Evolutionary conservation across 1,140 invertebrate species (phyloP), one percentile per base, ranked within the genome.

Genomic region (Ditylenchus dipsaci): DNA sequence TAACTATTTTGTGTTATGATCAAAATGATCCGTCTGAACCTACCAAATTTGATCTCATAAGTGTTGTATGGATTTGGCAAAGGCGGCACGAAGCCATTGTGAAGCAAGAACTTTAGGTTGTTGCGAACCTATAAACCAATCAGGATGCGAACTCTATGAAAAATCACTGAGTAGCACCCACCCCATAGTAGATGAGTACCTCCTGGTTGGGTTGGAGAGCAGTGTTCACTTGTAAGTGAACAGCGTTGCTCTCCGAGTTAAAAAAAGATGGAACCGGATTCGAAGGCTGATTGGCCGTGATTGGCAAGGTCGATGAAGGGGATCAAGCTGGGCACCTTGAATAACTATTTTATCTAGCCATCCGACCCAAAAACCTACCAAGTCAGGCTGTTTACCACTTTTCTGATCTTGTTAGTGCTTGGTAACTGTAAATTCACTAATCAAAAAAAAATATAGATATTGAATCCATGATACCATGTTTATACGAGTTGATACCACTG

Each of bases 41-140:
- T 23, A 77, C 74, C 76, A 8, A 76, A 21, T 64, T 79, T 79
- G n/a, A 76, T 30, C 30, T 76, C 73, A 33, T 66, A 76, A 30
- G 49, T 21, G 49, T 79, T 61, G n/a, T 64, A 56, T 9, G 73
- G 68, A 58, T 76, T 76, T 15, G 58, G n/a, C 17, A 42, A 38
- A 8, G 23, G 17, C 1, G 75, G 75, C 19, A 76, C 76, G 33
- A 76, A 76, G 17, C 75, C 75, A 57, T 79, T 76, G 70, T 76
- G 77, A 9, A 79, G 49, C 15, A 76, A 69, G 23, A 75, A 75
- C 27, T 76, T 70, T 0, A 53, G 8, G 57, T 76, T 76, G 7
- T 47, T 69, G 53, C 77, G 74, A 29, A 13, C 27, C 26, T 75
- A 75, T 42, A 75, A 78, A 59, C 49, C 38, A 47, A 78, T 57